Percentiles rank a stretch among this genome's conserved stretches.
Conservation (phyloP, 2,113 vertebrate species). For the Macrotis lagotis region DNA sequence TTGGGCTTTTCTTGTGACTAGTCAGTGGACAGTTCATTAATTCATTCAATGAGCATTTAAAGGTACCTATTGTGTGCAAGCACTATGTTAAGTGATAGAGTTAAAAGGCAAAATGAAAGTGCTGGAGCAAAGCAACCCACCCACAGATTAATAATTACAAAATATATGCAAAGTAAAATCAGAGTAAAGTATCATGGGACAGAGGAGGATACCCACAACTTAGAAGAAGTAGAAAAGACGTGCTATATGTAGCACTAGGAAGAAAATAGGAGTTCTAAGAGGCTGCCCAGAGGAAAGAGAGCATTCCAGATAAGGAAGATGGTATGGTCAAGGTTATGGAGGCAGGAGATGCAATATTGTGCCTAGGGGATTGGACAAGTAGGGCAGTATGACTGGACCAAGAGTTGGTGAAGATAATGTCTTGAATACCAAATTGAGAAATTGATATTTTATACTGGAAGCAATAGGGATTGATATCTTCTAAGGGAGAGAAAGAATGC, state of each 20-base stretch:
- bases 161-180: neutral
- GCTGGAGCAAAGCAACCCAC: neutral
- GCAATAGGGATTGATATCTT: neutral
- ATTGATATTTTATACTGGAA: neutral
- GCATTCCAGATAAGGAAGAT: neutral
- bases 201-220: neutral
- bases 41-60: neutral
- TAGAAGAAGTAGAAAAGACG: neutral
- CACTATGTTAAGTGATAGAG: neutral
- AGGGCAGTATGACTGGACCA: neutral
- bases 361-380: neutral
- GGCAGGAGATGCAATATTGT: neutral
- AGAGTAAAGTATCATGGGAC: neutral
- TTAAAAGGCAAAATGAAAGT: neutral
- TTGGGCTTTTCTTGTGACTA: neutral
- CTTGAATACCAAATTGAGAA: neutral
- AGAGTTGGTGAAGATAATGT: neutral
- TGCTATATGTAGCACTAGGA: neutral
- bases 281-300: neutral
- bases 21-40: neutral
- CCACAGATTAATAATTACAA: neutral
- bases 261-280: neutral
- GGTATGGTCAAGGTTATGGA: neutral
- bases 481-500: neutral
- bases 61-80: conserved; percentile 8